Evolutionary conservation across 2,888 invertebrate genomes (phyloP), one percentile per base, ranked within the genome.

Genomic region (Athrips mouffetella): DNA sequence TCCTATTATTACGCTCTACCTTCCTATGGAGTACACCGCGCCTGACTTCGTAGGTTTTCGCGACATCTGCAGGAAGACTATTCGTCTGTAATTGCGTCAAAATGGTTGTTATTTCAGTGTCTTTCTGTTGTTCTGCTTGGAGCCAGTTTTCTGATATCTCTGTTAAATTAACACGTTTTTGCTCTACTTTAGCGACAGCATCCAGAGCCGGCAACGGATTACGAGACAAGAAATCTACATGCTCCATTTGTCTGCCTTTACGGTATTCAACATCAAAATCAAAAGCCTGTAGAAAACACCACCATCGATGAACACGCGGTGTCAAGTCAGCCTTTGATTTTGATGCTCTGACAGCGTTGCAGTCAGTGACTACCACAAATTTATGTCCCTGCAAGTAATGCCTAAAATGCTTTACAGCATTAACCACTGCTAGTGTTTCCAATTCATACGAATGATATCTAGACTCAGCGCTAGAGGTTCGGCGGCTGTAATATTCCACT

Each of bases 321-420:
- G 55, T 59, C 4, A 67, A 33, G n/a, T 69, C 58, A 1, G 27
- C 55, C 46, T 67, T 64, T 0, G 45, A 50, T 21, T 55, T 54
- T 1, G 63, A 57, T 0, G 54, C 51, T 1, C 49, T 47, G 0
- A 52, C 11, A 2, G 45, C 44, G 13, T 52, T 52, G 15, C 52
- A 49, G 45, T 52, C 62, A 0, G 62, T 59, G 8, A 51, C 29
- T 1, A 52, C 49, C 15, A 6, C 23, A 10, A 52, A 52, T 0
- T 13, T 21, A 0, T 7, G 27, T 0, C 47, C 45, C 5, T 35
- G 23, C 0, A 52, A 8, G 7, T 49, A 52, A 35, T 52, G 52
- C 2, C 48, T 45, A 10, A 50, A 52, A 16, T 52, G 48, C 13
- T 50, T 42, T 1, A 52, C 44, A 2, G 51, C 47, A 7, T 31